Evolutionary conservation across 1,140 invertebrate species (phyloP), one percentile per base, ranked within the genome.

Genomic region (Diuraphis noxia): DNA sequence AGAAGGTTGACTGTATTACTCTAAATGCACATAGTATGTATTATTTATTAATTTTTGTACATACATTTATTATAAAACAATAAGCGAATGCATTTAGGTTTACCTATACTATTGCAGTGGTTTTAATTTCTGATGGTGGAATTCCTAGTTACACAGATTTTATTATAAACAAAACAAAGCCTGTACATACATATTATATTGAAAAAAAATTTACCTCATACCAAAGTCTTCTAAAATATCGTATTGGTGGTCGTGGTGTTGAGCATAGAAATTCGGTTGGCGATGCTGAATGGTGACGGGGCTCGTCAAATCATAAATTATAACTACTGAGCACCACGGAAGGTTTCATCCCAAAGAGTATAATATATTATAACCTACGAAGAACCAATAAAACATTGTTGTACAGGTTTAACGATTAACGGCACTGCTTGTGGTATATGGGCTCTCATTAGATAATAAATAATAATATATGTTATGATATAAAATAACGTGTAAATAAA

Each of bases 351-450:
- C n/a, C 13, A n/a, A 72, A n/a, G 56, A 10, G 25, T 30, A 13
- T n/a, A 63, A 30, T 8, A 56, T n/a, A 63, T 63, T 8, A 56
- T 25, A 46, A 46, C 43, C 43, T 17, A 13, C 25, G 3, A 63
- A 63, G 13, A 30, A 63, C 30, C 56, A n/a, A 63, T n/a, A n/a
- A 63, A n/a, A 63, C 30, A 72, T 34, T 17, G 30, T n/a, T 72
- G n/a, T 72, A 72, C 30, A 72, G 56, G n/a, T 72, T n/a, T 72
- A 72, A 43, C 21, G 13, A 25, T 56, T 88, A 38, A 88, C 52
- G 36, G 36, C 43, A 38, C 77, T 82, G 89, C 77, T 91, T 91
- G 13, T 49, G 89, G 89, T 91, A n/a, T 49, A 82, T 36, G 89
- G 89, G 89, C 77, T 81, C 34, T 91, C 77, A 38, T 82, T 91